Base-by-base conservation (phyloP, 2,888 invertebrate genomes). In the Electrophaes corylata region DNA sequence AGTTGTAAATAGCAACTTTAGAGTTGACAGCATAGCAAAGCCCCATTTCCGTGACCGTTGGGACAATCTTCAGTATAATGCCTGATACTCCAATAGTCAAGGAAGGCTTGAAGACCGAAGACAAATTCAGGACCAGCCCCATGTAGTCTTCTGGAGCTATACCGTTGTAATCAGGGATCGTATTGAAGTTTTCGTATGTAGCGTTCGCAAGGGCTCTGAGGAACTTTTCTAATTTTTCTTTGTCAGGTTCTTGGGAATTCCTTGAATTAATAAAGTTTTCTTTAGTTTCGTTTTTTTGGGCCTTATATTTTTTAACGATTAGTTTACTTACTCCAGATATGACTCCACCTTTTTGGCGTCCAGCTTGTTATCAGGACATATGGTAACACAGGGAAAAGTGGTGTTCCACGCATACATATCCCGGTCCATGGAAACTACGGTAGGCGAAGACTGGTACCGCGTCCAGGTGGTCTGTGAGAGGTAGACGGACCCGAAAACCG, bases 331-430 rank as follows among this genome's bases (percentile, higher is more conserved):
- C 94, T 79, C 71, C 4, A 94, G 73, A 71, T 92, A 94, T 1
- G 76, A 71, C 0, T 92, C 89, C 18, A 95, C 78, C 67, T 93
- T 93, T 5, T 73, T 76, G 33, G 84, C 81, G 69, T 94, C 93
- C 33, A 95, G 75, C 66, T 93, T 93, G 12, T 79, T 84, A 3
- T 88, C 79, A 0, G 95, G 94, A 66, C 96, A 96, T 47, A 96
- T 91, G 0, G 95, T 95, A 48, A 94, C 84, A 29, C 93, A 91
- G 0, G 95, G 96, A 67, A 95, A 95, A 0, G 94, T 93, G 1
- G 96, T 94, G 69, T 94, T 94, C 95, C 95, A 95, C 0, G 94
- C 93, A 63, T 94, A 93, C 88, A 94, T 93, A 75, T 95, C 95
- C 1, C 95, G 88, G 78, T 95, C 95, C 94, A 95, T 95, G 16